Percentiles rank a stretch among this genome's conserved stretches.
phyloP scores from a whole-genome alignment of 2,888 invertebrate genomes.

The Lasioglossum pauxillum region DNA sequence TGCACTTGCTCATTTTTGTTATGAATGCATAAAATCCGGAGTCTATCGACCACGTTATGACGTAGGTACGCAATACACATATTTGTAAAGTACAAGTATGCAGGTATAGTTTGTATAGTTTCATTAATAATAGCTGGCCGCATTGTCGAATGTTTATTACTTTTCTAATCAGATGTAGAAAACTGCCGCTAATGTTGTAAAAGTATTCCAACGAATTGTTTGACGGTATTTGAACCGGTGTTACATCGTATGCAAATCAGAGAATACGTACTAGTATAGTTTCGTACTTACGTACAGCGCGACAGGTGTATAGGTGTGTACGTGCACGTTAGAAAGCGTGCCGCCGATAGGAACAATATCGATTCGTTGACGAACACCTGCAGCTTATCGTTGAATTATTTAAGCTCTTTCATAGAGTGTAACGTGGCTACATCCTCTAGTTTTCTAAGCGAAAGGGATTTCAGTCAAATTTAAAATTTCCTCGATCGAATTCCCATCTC shows the following conservation, averaged over 20 bases:
- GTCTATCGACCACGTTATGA: neutral
- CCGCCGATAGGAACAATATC: conserved; percentile 73
- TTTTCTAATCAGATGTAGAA: neutral
- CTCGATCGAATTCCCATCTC: conserved; percentile 22
- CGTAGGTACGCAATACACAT: neutral
- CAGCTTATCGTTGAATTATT: conserved; percentile 67
- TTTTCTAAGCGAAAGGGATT: conserved; percentile 44
- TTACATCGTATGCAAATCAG: conserved; percentile 8
- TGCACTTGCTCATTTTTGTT: too few species aligned
- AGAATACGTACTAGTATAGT: conserved; percentile 11
- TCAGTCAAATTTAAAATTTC: conserved; percentile 6
- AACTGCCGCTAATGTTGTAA: neutral
- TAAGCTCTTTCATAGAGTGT: conserved; percentile 46
- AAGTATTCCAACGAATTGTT: conserved; percentile 23
- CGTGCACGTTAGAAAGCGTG: conserved; percentile 56
- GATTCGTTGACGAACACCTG: conserved; percentile 73
- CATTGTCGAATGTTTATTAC: neutral
- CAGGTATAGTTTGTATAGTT: too few species aligned
- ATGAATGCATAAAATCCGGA: too few species aligned
- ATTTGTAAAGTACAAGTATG: neutral
- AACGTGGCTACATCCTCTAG: conserved; percentile 17
- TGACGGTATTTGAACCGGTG: neutral
- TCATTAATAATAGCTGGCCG: neutral
- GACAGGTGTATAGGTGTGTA: conserved; percentile 11
- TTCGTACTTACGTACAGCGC: conserved; percentile 26